Evolutionary conservation across 2,797 vertebrate species (phyloP), one percentile per base, ranked within the genome.

Genomic region (Argya squamiceps): DNA sequence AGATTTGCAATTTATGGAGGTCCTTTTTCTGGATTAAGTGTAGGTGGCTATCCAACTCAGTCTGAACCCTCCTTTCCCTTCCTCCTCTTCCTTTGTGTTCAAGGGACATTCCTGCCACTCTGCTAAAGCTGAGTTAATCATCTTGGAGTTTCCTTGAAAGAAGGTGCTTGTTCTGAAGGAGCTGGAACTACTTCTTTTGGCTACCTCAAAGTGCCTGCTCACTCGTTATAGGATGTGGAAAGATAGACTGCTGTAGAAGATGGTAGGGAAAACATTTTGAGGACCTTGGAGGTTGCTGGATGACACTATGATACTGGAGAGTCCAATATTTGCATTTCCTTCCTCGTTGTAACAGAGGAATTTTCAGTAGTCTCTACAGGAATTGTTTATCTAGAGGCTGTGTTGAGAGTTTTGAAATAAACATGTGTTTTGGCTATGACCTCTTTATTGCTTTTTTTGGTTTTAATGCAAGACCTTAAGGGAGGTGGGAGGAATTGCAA

Each of bases 321-420:
- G 43, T 76, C 36, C n/a, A 53, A 14, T 49, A 65, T 24, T 78
- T 30, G 14, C 16, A 20, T 84, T 91, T 86, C 46, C 58, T 92
- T 93, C 46, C 59, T 91, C 22, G 14, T 23, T 65, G 24, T 92
- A 75, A 59, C 46, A 75, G 46, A 58, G 62, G 80, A 87, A 88
- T 93, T 96, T 88, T 88, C 77, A 84, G 84, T 75, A 86, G 62
- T 75, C 9, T 83, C 29, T 60, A 50, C 44, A 59, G 59, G 63
- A 93, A 79, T 47, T 75, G 55, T 84, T 93, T 84, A 32, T 79
- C 30, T 93, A 44, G 91, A 91, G 34, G 27, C 73, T 46, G 13
- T 20, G 44, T n/a, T n/a, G 26, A 56, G 60, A 56, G 56, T 92
- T 94, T 86, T 88, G 79, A 88, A 96, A 96, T 56, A 56, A 92